Percentiles rank a stretch among this genome's conserved stretches.
phyloP scores from a whole-genome alignment of 2,888 invertebrate species.

The Pinctada fucata region DNA sequence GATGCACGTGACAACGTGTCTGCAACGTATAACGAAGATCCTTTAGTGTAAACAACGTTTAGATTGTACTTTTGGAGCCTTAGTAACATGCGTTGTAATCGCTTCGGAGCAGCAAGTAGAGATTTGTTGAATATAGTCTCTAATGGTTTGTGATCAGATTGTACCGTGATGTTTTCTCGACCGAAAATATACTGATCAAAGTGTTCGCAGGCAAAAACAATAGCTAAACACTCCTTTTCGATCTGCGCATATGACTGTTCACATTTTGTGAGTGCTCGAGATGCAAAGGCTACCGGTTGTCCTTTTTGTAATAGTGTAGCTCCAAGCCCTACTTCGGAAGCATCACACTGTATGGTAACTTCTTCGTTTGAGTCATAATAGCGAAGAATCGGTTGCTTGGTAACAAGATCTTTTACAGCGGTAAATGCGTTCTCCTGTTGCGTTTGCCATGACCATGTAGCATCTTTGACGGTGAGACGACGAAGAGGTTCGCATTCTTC shows the following conservation, averaged over 20 bases:
- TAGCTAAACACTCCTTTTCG: slow-evolving; percentile 50
- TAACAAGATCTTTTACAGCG: slow-evolving; percentile 28
- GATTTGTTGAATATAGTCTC: slow-evolving; percentile 44
- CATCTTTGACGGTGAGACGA: slow-evolving; percentile 28
- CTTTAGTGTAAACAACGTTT: slow-evolving; percentile 36
- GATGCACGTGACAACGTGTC: slow-evolving; percentile 50
- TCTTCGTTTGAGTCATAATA: slow-evolving; percentile 39
- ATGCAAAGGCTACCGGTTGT: slow-evolving; percentile 47
- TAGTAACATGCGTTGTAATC: slow-evolving; percentile 45
- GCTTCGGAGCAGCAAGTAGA: slow-evolving; percentile 36
- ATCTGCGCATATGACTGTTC: slow-evolving; percentile 49
- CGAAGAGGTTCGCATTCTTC: slow-evolving; percentile 41
- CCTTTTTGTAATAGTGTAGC: slow-evolving; percentile 46
- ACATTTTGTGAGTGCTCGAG: slow-evolving; percentile 37
- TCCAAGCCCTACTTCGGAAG: slow-evolving; percentile 37
- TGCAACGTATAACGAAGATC: slow-evolving; percentile 41
- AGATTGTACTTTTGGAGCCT: slow-evolving; percentile 41
- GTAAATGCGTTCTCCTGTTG: slow-evolving; percentile 41
- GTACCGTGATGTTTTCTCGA: slow-evolving; percentile 29
- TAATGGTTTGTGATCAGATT: slow-evolving; percentile 47
- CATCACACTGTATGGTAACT: slow-evolving; percentile 44
- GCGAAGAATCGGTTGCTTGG: slow-evolving; percentile 29
- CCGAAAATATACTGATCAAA: slow-evolving; percentile 44
- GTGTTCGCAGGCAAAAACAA: slow-evolving; percentile 40
- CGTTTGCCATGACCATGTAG: slow-evolving; percentile 26